Percentiles rank a stretch among this genome's conserved stretches.
Evolutionary conservation across 2,888 invertebrate species (phyloP).

Genomic region (Phania funesta): DNA sequence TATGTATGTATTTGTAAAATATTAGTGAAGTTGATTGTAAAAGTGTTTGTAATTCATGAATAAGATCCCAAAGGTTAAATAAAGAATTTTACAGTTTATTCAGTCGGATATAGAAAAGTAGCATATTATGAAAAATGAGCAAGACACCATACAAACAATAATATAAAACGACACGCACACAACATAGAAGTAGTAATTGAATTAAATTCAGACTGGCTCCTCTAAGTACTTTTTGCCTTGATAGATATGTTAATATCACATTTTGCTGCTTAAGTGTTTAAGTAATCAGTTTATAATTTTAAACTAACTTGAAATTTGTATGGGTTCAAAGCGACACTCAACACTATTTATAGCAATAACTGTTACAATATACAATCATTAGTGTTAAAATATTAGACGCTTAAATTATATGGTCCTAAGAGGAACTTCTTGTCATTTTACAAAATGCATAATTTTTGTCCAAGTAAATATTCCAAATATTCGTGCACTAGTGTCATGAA

Average conservation of each 20-base stretch:
- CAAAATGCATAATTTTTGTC: conserved; percentile 37
- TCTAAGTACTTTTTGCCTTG: background rate
- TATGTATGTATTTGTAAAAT: background rate
- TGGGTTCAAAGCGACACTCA: too few relatives aligned
- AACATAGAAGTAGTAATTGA: conserved; percentile 26
- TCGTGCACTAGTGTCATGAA: too few relatives aligned
- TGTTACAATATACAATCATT: too few relatives aligned
- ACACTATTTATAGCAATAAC: too few relatives aligned
- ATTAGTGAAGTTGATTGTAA: background rate
- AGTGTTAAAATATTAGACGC: too few relatives aligned
- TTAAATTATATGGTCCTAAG: too few relatives aligned
- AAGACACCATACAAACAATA: background rate
- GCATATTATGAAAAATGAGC: background rate
- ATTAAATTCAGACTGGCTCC: background rate
- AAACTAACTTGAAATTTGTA: too few relatives aligned
- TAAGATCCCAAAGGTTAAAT: conserved; percentile 38
- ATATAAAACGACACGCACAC: background rate
- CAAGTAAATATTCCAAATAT: conserved; percentile 33
- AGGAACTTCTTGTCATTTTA: too few relatives aligned
- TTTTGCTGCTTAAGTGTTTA: too few relatives aligned
- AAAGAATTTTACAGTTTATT: conserved; percentile 35
- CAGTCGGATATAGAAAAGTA: background rate
- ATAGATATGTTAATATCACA: background rate
- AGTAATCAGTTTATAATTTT: too few relatives aligned
- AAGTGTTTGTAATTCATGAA: conserved; percentile 8